A percentile compares a stretch with the other conserved stretches of the same genome.
Conservation (phyloP, 2,113 vertebrate species). For the Dicaeum eximium region DNA sequence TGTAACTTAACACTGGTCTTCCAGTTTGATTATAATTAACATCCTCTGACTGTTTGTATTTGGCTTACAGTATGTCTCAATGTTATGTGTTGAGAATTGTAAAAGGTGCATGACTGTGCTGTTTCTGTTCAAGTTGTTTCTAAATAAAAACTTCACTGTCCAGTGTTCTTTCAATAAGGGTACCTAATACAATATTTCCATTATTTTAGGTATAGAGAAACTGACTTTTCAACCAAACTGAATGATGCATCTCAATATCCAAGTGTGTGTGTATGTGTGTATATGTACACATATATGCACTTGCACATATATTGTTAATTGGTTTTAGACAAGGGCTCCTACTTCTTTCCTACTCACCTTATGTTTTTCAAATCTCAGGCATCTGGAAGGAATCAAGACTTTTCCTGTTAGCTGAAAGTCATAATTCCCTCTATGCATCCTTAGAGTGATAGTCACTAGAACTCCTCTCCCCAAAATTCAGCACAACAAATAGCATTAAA, state of each 20-base stretch:
- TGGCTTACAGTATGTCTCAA: conserved; percentile 65
- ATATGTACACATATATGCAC: neutral
- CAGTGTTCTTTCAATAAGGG: conserved; percentile 83
- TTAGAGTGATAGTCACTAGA: neutral
- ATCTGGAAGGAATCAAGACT: neutral
- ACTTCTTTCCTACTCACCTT: neutral
- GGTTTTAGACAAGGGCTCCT: neutral
- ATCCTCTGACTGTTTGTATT: conserved; percentile 55
- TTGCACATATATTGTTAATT: neutral
- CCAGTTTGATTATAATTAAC: conserved; percentile 25
- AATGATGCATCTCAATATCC: conserved; percentile 67
- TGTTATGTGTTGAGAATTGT: conserved; percentile 70
- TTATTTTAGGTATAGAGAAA: conserved; percentile 14
- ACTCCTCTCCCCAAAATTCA: neutral
- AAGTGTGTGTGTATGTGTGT: neutral
- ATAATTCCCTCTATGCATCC: neutral
- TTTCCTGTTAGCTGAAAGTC: neutral
- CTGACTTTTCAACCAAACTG: conserved; percentile 17
- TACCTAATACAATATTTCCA: conserved; percentile 58
- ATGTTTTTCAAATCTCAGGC: neutral
- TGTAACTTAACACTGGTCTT: neutral
- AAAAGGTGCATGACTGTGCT: conserved; percentile 71
- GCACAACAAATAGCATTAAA: neutral
- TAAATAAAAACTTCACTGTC: conserved; percentile 68
- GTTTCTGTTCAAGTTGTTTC: conserved; percentile 71